phyloP scores from a whole-genome alignment of 2,888 invertebrate species.

The Hirtodrosophila alboralis region DNA sequence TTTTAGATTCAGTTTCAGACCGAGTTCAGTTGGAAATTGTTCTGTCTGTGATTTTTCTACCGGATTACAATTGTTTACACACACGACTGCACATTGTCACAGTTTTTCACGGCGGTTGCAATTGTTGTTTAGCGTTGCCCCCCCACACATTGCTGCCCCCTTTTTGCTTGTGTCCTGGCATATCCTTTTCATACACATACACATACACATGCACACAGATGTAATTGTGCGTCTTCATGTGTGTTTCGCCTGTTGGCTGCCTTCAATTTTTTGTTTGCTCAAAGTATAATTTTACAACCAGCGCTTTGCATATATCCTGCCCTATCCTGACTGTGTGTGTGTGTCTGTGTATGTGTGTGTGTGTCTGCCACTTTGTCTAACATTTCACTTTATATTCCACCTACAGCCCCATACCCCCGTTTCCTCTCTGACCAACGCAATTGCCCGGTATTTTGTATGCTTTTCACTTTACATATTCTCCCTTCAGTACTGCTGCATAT shows the following conservation, averaged over 20 bases:
- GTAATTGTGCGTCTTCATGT: constrained; percentile 72
- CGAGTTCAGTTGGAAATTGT: constrained; percentile 24
- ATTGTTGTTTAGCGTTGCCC: constrained; percentile 52
- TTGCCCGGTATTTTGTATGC: constrained; percentile 63
- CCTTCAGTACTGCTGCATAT: constrained; percentile 32
- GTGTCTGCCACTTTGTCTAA: constrained; percentile 66
- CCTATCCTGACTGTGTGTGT: constrained; percentile 19
- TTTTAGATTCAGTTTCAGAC: constrained; percentile 30
- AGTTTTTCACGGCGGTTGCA: constrained; percentile 64
- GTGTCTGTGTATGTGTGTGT: constrained; percentile 19
- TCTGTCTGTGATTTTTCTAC: constrained; percentile 74
- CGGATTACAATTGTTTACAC: constrained; percentile 78
- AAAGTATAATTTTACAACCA: constrained; percentile 72
- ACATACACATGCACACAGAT: constrained; percentile 27
- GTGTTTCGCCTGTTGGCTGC: constrained; percentile 53
- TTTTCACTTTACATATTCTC: constrained; percentile 56
- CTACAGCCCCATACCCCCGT: constrained; percentile 12
- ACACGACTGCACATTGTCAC: constrained; percentile 77
- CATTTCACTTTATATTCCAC: constrained; percentile 63
- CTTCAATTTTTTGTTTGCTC: constrained; percentile 59
- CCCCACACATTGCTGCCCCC: not conserved
- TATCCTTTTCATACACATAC: constrained; percentile 49
- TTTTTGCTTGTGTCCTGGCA: constrained; percentile 27
- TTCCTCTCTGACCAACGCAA: constrained; percentile 36
- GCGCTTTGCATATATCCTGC: constrained; percentile 22